Percentiles rank a stretch among this genome's conserved stretches.
These are phyloP conservation scores for Microcebus ravelobensis DNA, from an alignment of 2,113 vertebrate species.

Conservation along the genomic window DNA sequence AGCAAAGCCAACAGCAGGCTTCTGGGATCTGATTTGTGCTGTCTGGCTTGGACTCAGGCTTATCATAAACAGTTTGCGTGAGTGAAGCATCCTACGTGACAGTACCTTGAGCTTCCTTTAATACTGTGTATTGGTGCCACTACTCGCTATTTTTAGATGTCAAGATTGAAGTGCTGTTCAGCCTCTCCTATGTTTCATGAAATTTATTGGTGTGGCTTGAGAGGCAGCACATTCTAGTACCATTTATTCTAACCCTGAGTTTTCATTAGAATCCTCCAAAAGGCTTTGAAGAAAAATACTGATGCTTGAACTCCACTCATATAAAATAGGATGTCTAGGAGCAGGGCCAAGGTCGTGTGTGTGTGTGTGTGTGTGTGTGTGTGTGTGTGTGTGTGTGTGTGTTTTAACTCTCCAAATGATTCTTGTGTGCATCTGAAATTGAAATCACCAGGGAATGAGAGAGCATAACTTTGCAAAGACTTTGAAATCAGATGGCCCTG, in stretches of 20 bases:
- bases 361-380: background rate
- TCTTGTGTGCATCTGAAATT: conserved; percentile 12
- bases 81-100: conserved; percentile 7
- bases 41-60: background rate
- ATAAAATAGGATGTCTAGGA: conserved; percentile 39
- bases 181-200: conserved; percentile 60
- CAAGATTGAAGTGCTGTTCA: background rate
- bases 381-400: background rate
- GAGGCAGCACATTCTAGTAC: conserved; percentile 8
- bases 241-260: conserved; percentile 33
- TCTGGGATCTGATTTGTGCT: background rate
- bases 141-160: conserved; percentile 46
- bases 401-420: conserved; percentile 6
- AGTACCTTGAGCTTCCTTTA: conserved; percentile 37
- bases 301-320: background rate
- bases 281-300: conserved; percentile 55
- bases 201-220: conserved; percentile 42
- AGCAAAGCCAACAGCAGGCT: conserved; percentile 1
- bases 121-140: background rate
- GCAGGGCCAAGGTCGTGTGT: background rate
- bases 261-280: conserved; percentile 52
- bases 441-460: conserved; percentile 14
- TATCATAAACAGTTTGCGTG: background rate
- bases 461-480: conserved; percentile 17
- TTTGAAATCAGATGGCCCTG: background rate